phyloP scores from a whole-genome alignment of 2,888 invertebrate genomes.

The Osmoderma eremita region DNA sequence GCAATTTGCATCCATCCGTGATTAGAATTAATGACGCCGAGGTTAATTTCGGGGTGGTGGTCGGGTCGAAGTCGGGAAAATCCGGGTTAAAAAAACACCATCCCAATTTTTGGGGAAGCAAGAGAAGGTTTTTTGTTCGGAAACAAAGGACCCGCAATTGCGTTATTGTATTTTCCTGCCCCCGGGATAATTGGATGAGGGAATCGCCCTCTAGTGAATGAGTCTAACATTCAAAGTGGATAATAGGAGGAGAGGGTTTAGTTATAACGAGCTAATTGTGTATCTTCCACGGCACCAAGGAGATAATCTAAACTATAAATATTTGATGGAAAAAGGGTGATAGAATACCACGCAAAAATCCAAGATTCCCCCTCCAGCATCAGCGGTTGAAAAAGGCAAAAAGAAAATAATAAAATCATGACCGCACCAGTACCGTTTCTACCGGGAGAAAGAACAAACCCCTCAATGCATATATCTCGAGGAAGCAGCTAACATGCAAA shows the following conservation, averaged over 20 bases:
- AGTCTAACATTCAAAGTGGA: constrained; percentile 28
- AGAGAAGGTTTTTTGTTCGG: constrained; percentile 9
- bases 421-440: no score
- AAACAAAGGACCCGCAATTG: constrained; percentile 29
- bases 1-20: constrained; percentile 27
- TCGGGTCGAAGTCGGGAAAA: constrained; percentile 24
- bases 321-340: background rate
- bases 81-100: constrained; percentile 17
- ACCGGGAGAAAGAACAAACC: constrained; percentile 3
- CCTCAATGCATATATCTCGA: constrained; percentile 10
- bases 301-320: background rate
- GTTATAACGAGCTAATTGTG: constrained; percentile 21
- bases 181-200: constrained; percentile 23
- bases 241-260: constrained; percentile 11
- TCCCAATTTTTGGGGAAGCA: background rate
- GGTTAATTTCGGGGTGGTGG: constrained; percentile 16
- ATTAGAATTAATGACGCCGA: constrained; percentile 33
- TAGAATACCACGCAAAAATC: background rate
- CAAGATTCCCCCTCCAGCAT: background rate
- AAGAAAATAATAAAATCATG: constrained; percentile 20
- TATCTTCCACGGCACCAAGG: background rate
- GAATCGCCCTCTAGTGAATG: constrained; percentile 7
- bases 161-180: constrained; percentile 30
- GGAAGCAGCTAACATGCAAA: constrained; percentile 22
- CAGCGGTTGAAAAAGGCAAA: background rate